Conservation (phyloP, 2,113 vertebrate genomes). For the Tetrax tetrax region DNA sequence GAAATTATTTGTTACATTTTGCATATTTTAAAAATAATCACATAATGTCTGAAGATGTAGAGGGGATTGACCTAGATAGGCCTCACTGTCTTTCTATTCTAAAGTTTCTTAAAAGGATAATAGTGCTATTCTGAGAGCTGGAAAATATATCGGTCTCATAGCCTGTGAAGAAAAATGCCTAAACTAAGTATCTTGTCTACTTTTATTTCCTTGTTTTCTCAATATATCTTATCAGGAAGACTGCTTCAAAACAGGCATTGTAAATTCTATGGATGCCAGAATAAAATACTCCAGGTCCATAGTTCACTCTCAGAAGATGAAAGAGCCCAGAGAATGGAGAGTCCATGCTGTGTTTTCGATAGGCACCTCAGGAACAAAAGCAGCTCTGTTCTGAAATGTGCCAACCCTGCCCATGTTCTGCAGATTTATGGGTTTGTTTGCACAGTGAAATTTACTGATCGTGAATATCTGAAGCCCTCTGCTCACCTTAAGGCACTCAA, state of each 20-base stretch:
- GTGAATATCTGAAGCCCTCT: conserved; percentile 35
- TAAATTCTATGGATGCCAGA: conserved; percentile 55
- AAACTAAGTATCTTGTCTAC: conserved; percentile 48
- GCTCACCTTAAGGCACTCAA: conserved; percentile 13
- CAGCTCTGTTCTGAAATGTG: conserved; percentile 26
- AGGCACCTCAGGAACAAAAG: conserved; percentile 51
- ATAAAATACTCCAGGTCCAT: conserved; percentile 48
- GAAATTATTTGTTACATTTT: conserved; percentile 29
- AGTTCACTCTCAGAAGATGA: conserved; percentile 62
- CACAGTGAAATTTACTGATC: conserved; percentile 47
- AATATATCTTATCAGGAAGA: conserved; percentile 36
- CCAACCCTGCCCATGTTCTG: background rate
- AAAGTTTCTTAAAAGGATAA: conserved; percentile 55
- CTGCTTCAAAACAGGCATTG: conserved; percentile 51
- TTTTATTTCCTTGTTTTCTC: conserved; percentile 67
- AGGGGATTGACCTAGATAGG: conserved; percentile 32
- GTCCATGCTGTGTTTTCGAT: conserved; percentile 3
- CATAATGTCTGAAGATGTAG: conserved; percentile 16
- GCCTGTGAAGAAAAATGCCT: conserved; percentile 46
- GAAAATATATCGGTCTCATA: background rate
- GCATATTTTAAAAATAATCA: conserved; percentile 41
- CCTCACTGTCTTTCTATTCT: conserved; percentile 9
- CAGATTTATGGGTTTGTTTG: conserved; percentile 55
- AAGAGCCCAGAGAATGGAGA: conserved; percentile 40
- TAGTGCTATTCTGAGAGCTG: background rate